phyloP scores from a whole-genome alignment of 1,140 invertebrate species.

The Copidosoma floridanum region DNA sequence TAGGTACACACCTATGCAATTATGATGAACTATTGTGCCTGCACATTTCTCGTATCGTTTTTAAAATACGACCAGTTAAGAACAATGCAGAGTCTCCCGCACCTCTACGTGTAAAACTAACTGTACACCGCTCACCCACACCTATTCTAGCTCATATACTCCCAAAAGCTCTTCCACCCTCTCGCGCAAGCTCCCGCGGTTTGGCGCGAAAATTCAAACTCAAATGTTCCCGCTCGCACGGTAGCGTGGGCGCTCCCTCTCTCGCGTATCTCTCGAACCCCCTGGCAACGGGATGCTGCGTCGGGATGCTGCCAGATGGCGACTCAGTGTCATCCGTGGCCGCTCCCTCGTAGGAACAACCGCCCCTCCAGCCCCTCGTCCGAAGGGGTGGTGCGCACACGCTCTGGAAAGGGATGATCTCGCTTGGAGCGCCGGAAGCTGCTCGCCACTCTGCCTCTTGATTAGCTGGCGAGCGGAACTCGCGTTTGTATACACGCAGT shows the following conservation, averaged over 20 bases:
- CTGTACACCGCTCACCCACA: too few relatives aligned
- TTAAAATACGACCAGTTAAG: too few relatives aligned
- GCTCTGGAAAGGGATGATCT: conserved; percentile 1
- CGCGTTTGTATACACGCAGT: too few relatives aligned
- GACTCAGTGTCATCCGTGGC: conserved; percentile 11
- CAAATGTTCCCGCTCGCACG: conserved; percentile 14
- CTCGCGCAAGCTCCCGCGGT: neutral
- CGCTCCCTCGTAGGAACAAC: neutral
- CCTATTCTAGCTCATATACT: too few relatives aligned
- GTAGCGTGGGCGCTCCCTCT: conserved; percentile 12
- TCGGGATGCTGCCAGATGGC: conserved; percentile 15
- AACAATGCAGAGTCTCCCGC: too few relatives aligned
- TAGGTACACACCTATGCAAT: too few relatives aligned
- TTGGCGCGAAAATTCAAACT: neutral
- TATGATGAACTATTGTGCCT: neutral
- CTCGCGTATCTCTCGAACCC: conserved; percentile 13
- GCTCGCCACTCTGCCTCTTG: conserved; percentile 5
- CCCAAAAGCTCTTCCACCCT: too few relatives aligned
- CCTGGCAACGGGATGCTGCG: conserved; percentile 22
- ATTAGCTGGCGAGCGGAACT: neutral
- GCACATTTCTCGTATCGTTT: too few relatives aligned
- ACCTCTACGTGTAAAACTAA: too few relatives aligned
- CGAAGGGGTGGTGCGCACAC: neutral
- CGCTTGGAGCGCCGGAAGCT: neutral
- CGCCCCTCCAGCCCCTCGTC: neutral